Percentiles rank a stretch among this genome's conserved stretches.
Conservation (phyloP, 2,888 invertebrate species). For the Thera obeliscata region DNA sequence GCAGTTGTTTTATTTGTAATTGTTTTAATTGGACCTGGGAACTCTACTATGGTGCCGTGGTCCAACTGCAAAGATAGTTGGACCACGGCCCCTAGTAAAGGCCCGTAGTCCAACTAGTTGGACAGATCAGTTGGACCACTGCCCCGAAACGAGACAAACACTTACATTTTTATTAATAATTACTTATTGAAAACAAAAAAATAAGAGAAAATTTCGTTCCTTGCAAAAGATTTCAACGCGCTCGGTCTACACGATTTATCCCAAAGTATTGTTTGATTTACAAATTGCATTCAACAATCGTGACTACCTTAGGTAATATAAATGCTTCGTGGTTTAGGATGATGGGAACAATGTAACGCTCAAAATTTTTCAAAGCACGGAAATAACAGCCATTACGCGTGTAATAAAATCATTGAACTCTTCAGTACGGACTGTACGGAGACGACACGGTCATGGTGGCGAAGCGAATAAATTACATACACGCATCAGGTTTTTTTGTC, state of each 20-base stretch:
- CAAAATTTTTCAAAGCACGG: conserved; percentile 39
- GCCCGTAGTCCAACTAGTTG: no score
- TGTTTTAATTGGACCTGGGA: no score
- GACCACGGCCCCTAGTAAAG: no score
- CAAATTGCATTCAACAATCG: conserved; percentile 34
- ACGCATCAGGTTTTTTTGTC: conserved; percentile 5
- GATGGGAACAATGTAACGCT: conserved; percentile 44
- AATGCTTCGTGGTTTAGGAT: conserved; percentile 27
- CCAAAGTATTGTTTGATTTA: conserved; percentile 27
- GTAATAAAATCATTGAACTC: conserved; percentile 54
- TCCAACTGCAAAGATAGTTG: no score
- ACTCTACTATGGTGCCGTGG: no score
- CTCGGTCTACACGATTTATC: conserved; percentile 24
- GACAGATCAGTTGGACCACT: no score
- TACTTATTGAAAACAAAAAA: not conserved
- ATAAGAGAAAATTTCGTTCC: not conserved
- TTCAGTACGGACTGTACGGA: conserved; percentile 47
- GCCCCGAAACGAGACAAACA: no score
- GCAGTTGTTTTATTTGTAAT: no score
- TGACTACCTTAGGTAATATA: conserved; percentile 18
- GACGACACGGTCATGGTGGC: conserved; percentile 53
- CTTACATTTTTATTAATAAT: not conserved
- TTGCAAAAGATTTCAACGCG: conserved; percentile 43
- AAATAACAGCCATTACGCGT: conserved; percentile 43
- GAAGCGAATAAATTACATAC: conserved; percentile 47